Conservation (phyloP, 2,113 vertebrate species). For the Corydoras sp. region DNA sequence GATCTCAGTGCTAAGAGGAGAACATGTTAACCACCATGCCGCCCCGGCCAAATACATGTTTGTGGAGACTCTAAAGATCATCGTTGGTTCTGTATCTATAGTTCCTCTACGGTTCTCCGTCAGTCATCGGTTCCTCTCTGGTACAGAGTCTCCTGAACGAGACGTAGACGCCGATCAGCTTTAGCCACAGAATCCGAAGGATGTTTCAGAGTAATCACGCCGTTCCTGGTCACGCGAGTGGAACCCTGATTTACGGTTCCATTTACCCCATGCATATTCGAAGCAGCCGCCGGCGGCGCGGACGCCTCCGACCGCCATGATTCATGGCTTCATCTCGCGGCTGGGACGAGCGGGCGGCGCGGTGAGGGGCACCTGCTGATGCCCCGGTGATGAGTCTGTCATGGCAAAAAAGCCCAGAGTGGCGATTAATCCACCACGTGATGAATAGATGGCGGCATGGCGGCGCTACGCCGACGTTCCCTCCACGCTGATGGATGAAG, state of each 20-base stretch:
- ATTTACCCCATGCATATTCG: slow-evolving; percentile 35
- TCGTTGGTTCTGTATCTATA: too few relatives aligned
- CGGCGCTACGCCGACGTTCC: slow-evolving; percentile 78
- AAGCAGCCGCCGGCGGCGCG: slow-evolving; percentile 21
- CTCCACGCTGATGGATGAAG: slow-evolving; percentile 89
- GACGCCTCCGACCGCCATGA: slow-evolving; percentile 55
- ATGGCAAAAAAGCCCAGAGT: slow-evolving; percentile 73
- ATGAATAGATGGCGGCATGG: slow-evolving; percentile 78
- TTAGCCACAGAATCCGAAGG: too few relatives aligned
- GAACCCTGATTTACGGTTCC: slow-evolving; percentile 27
- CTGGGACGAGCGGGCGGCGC: slow-evolving; percentile 57
- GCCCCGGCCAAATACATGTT: too few relatives aligned
- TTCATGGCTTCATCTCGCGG: slow-evolving; percentile 27
- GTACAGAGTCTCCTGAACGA: too few relatives aligned
- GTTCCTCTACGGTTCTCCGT: too few relatives aligned
- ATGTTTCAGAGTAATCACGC: slow-evolving; percentile 1
- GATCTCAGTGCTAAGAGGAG: too few relatives aligned
- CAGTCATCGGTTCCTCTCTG: too few relatives aligned
- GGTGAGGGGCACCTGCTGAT: slow-evolving; percentile 79
- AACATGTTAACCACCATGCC: too few relatives aligned
- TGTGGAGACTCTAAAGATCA: too few relatives aligned
- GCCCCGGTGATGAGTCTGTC: slow-evolving; percentile 80
- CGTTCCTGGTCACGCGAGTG: slow-evolving; percentile 18
- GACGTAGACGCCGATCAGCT: too few relatives aligned
- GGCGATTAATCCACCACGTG: slow-evolving; percentile 84